A percentile compares a stretch with the other conserved stretches of the same genome.
Evolutionary conservation across 2,888 invertebrate genomes (phyloP).

Genomic region (Chymomyza fuscimana): DNA sequence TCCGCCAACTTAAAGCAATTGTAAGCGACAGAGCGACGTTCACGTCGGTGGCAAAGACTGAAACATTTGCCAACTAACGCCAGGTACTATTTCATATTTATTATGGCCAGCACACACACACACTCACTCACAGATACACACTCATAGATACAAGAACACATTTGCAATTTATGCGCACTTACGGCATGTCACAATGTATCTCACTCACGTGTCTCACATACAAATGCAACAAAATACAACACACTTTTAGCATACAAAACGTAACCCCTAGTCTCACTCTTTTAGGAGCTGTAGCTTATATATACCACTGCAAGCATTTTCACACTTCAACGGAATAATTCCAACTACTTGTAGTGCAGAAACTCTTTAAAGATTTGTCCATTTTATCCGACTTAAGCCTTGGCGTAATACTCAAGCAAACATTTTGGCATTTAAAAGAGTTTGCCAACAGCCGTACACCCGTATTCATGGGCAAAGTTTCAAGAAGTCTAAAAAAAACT

Average conservation of each 20-base stretch:
- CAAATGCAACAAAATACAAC: not conserved
- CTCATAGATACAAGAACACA: slow-evolving; percentile 11
- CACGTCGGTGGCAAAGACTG: not conserved
- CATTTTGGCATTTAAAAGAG: no score
- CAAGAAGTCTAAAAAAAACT: no score
- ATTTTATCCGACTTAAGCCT: no score
- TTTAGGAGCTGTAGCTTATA: not conserved
- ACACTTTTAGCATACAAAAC: not conserved
- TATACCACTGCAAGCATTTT: not conserved
- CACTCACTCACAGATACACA: slow-evolving; percentile 12
- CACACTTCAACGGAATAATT: not conserved
- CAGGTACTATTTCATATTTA: slow-evolving; percentile 50
- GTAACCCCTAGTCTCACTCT: not conserved
- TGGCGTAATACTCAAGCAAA: no score
- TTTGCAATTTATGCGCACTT: slow-evolving; percentile 13
- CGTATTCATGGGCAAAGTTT: no score
- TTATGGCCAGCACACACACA: slow-evolving; percentile 45
- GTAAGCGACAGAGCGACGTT: not conserved
- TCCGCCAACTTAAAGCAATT: not conserved
- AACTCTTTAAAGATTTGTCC: no score
- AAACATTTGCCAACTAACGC: slow-evolving; percentile 3
- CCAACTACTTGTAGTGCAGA: no score
- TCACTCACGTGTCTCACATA: not conserved
- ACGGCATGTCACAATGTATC: not conserved
- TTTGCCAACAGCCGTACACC: no score